These are phyloP conservation scores for Cyprinodon tularosa DNA, from an alignment of 2,113 vertebrate species.

Conservation along the genomic window DNA sequence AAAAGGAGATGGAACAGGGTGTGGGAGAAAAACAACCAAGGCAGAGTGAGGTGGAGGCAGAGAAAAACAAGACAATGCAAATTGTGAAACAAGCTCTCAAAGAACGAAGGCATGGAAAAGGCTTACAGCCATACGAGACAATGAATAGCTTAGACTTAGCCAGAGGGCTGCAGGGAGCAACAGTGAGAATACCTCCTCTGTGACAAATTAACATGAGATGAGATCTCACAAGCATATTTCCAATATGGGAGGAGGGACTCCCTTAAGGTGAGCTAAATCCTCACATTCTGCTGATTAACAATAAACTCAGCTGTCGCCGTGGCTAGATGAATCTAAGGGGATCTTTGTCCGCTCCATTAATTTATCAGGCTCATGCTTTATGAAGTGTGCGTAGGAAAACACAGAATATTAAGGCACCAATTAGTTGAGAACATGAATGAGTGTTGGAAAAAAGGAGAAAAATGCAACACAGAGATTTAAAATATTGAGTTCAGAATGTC, in stretches of 20 bases:
- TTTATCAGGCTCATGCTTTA: slow-evolving; percentile 52
- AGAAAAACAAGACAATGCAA: slow-evolving; percentile 54
- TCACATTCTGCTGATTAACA: slow-evolving; percentile 58
- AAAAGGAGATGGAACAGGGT: slow-evolving; percentile 20
- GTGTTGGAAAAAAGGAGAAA: neutral
- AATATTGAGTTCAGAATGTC: neutral
- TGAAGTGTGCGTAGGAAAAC: slow-evolving; percentile 24
- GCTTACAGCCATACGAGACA: slow-evolving; percentile 30
- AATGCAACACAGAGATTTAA: neutral
- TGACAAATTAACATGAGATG: slow-evolving; percentile 73
- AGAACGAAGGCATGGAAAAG: slow-evolving; percentile 27
- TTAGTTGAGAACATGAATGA: slow-evolving; percentile 3
- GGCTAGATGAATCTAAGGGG: slow-evolving; percentile 49
- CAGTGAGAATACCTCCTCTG: slow-evolving; percentile 33
- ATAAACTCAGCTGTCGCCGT: slow-evolving; percentile 60
- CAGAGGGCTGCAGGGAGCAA: slow-evolving; percentile 54
- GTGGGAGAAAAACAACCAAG: slow-evolving; percentile 25
- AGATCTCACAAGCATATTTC: slow-evolving; percentile 65
- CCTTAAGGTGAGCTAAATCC: slow-evolving; percentile 70
- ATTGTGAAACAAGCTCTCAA: slow-evolving; percentile 41
- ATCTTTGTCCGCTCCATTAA: slow-evolving; percentile 54
- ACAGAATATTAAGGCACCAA: slow-evolving; percentile 6
- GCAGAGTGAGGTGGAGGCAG: slow-evolving; percentile 18
- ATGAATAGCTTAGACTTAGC: slow-evolving; percentile 46
- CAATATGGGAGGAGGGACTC: slow-evolving; percentile 49